These are phyloP conservation scores for Hirtodrosophila alboralis DNA, from an alignment of 2,888 invertebrate species.

Conservation along the genomic window DNA sequence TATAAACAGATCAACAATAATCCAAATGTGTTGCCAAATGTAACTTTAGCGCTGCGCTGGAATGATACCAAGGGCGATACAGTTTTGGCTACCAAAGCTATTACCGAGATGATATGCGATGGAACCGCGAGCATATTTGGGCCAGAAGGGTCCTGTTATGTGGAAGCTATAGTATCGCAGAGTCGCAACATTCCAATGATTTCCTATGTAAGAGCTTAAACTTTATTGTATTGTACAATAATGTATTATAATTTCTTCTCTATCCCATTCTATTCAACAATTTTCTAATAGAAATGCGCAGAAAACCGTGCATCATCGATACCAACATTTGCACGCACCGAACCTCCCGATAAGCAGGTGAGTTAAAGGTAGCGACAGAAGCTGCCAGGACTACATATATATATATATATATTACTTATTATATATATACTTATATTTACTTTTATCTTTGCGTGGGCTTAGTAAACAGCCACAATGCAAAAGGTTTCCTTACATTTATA, in stretches of 20 bases:
- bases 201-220: constrained; percentile 92
- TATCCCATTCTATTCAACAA: constrained; percentile 4
- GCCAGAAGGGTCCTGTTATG: constrained; percentile 96
- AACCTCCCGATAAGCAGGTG: constrained; percentile 96
- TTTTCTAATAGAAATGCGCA: constrained; percentile 92
- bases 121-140: constrained; percentile 97
- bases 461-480: no score
- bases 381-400: constrained; percentile 1
- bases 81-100: constrained; percentile 91
- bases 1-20: constrained; percentile 92
- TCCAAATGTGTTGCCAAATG: constrained; percentile 89
- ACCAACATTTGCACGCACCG: constrained; percentile 96
- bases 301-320: constrained; percentile 94
- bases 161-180: constrained; percentile 97
- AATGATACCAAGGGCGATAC: constrained; percentile 94
- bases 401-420: not conserved
- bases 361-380: constrained; percentile 35
- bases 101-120: constrained; percentile 95
- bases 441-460: not conserved
- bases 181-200: constrained; percentile 98
- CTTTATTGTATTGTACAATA: constrained; percentile 5
- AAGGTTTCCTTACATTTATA: constrained; percentile 3
- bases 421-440: not conserved
- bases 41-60: constrained; percentile 90
- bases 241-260: constrained; percentile 3